These are phyloP conservation scores for Heliangelus exortis DNA, from an alignment of 2,797 vertebrate species.

Conservation along the genomic window DNA sequence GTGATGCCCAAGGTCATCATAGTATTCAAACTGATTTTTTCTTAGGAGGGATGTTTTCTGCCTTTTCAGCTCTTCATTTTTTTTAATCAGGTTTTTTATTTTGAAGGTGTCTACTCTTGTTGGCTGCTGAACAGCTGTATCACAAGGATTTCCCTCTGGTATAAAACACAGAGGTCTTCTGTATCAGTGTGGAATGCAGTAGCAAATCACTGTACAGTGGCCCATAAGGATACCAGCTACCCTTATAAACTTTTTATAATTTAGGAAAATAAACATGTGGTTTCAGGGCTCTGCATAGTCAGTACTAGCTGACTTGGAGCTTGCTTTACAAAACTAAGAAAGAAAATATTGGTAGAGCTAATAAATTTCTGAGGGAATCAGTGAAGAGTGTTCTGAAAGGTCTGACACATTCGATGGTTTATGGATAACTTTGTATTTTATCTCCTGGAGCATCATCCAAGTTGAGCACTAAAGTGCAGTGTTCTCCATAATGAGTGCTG, in stretches of 20 bases:
- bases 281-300: constrained; percentile 82
- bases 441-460: constrained; percentile 39
- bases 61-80: constrained; percentile 35
- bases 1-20: not conserved
- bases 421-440: constrained; percentile 59
- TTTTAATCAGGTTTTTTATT: constrained; percentile 35
- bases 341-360: constrained; percentile 81
- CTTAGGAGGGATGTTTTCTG: constrained; percentile 22
- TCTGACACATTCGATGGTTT: constrained; percentile 56
- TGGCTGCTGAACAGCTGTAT: constrained; percentile 65
- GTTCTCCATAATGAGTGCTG: constrained; percentile 37
- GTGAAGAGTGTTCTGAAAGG: constrained; percentile 61
- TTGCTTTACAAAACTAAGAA: constrained; percentile 76
- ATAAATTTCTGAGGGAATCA: constrained; percentile 77
- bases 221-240: constrained; percentile 81
- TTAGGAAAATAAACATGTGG: constrained; percentile 86
- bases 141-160: constrained; percentile 74
- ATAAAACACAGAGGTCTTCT: constrained; percentile 81
- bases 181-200: constrained; percentile 80
- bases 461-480: constrained; percentile 30
- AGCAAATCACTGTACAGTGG: constrained; percentile 78
- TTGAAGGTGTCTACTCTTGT: constrained; percentile 58
- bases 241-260: constrained; percentile 86
- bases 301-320: constrained; percentile 70
- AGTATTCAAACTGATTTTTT: constrained; percentile 18